These are phyloP conservation scores for Euzophera pinguis DNA, from an alignment of 2,888 invertebrate species.

Conservation along the genomic window DNA sequence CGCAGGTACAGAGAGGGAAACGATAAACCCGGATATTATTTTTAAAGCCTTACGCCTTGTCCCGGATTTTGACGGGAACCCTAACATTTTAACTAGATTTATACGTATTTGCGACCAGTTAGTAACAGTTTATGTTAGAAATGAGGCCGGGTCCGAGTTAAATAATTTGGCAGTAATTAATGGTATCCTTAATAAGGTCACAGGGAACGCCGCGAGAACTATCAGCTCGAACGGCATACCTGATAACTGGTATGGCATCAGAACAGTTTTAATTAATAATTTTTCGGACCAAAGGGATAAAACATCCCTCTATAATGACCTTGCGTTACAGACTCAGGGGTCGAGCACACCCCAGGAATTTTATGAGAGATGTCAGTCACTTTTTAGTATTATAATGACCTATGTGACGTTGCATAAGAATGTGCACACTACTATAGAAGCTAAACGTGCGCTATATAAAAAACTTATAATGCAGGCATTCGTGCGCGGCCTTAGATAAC, in stretches of 20 bases:
- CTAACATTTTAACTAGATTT: slow-evolving; percentile 23
- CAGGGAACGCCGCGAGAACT: slow-evolving; percentile 3
- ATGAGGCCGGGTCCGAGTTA: background rate
- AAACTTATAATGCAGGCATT: background rate
- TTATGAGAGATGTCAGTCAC: slow-evolving; percentile 15
- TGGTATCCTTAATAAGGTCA: slow-evolving; percentile 8
- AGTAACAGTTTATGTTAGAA: background rate
- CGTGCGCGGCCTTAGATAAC: slow-evolving; percentile 7
- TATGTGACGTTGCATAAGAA: background rate
- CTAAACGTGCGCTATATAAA: background rate
- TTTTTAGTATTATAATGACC: slow-evolving; percentile 5
- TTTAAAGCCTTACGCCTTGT: background rate
- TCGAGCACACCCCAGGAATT: slow-evolving; percentile 16
- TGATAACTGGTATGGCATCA: slow-evolving; percentile 5
- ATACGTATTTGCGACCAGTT: background rate
- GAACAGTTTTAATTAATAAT: slow-evolving; percentile 5
- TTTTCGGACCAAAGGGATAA: slow-evolving; percentile 11
- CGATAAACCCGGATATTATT: background rate
- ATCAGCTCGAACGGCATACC: slow-evolving; percentile 6
- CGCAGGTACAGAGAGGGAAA: no score
- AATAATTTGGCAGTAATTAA: background rate
- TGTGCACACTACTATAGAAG: slow-evolving; percentile 13
- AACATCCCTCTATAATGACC: slow-evolving; percentile 24
- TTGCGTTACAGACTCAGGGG: slow-evolving; percentile 16
- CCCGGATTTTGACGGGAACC: background rate